Evolutionary conservation across 1,140 invertebrate species (phyloP), one percentile per base, ranked within the genome.

Genomic region (Drosophila truncata): DNA sequence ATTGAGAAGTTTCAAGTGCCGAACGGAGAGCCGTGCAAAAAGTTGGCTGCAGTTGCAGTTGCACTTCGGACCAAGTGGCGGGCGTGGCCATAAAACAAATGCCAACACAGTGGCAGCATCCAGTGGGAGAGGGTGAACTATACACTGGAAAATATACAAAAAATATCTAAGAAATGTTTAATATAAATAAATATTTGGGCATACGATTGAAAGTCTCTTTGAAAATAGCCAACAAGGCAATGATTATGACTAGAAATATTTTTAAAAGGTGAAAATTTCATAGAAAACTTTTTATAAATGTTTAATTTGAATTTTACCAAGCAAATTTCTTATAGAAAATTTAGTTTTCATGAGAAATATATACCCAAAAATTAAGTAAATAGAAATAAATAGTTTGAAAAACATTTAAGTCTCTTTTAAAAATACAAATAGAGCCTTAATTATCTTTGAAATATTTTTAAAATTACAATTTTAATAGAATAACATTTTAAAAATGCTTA

Each of bases 21-120:
- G 78, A 64, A 54, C 52, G 62, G 71, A 80, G 74, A 66, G 77
- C 31, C 79, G 82, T 70, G 69, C 74, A 87, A 87, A 78, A 86
- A 86, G 83, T 86, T 86, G 83, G 76, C 84, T 88, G 78, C 80
- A 87, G 77, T 88, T 88, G 77, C 80, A 87, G 72, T 88, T 88
- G 85, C 84, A 90, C 85, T 88, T 84, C 52, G 80, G 72, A 73
- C 80, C 77, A 84, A 88, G 83, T 88, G 80, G 54, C 64, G 76
- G 80, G 82, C 71, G 85, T 75, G 84, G 77, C 62, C 83, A 87
- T 88, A 90, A 88, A 84, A 88, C 81, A 88, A 88, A 88, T 79
- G 58, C 63, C 41, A 65, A 80, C 71, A 76, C 35, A 77, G 50
- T 54, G 50, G 31, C 41, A 71, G 49, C 9, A 37, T 23, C 18